A percentile compares a stretch with the other conserved stretches of the same genome.
These are phyloP conservation scores for Dicentrarchus labrax DNA, from an alignment of 2,113 vertebrate genomes.

Conservation along the genomic window DNA sequence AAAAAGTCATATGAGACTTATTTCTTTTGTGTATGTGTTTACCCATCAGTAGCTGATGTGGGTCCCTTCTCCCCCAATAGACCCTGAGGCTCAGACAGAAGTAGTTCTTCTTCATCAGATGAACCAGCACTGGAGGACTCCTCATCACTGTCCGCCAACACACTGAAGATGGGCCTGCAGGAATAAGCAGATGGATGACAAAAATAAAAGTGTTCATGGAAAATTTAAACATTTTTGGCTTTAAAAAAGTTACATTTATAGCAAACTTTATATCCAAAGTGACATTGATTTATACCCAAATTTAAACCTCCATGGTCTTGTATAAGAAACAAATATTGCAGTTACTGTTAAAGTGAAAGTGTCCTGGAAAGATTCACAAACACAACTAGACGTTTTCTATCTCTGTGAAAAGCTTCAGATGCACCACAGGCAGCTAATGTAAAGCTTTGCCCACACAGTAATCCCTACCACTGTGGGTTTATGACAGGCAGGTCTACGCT, in stretches of 20 bases:
- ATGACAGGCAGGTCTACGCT: constrained; percentile 26
- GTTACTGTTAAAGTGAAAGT: neutral
- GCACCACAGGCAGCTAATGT: constrained; percentile 12
- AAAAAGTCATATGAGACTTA: neutral
- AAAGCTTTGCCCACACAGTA: constrained; percentile 34
- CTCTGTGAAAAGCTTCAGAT: neutral
- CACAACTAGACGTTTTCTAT: neutral
- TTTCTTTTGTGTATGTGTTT: constrained; percentile 14
- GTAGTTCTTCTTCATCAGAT: constrained; percentile 88
- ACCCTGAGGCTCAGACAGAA: constrained; percentile 77
- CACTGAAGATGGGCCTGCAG: constrained; percentile 77
- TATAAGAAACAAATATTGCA: neutral
- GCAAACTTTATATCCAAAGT: too few relatives aligned
- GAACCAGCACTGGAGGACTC: constrained; percentile 92
- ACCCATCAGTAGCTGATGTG: constrained; percentile 82
- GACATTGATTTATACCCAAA: too few relatives aligned
- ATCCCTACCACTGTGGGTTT: constrained; percentile 23
- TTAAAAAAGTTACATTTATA: neutral
- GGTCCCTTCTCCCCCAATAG: constrained; percentile 79
- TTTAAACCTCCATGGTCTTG: neutral
- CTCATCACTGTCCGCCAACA: constrained; percentile 90
- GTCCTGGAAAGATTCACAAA: neutral
- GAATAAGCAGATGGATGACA: neutral
- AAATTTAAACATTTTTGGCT: neutral
- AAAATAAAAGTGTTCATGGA: neutral